Evolutionary conservation across 2,113 vertebrate species (phyloP).

Genomic region (Serilophus lunatus): DNA sequence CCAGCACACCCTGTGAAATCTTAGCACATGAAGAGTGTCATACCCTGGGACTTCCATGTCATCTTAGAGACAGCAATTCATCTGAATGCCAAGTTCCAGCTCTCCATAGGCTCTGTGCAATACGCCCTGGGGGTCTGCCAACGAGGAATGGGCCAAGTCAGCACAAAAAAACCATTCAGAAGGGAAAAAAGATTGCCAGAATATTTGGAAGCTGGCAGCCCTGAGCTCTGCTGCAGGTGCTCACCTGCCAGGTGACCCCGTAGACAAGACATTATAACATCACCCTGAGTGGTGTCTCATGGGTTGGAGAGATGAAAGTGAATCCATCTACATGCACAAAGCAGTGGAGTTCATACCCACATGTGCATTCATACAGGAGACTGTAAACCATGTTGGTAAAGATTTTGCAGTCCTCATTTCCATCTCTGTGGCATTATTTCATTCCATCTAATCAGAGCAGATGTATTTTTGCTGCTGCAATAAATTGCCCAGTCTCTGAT

Average conservation of each 20-base stretch:
- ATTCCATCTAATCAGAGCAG: neutral
- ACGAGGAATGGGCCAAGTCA: accelerated
- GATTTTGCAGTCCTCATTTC: neutral
- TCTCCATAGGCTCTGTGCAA: neutral
- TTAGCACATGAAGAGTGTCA: neutral
- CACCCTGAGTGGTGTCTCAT: neutral
- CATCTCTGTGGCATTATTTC: neutral
- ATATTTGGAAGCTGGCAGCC: neutral
- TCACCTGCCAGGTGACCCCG: neutral
- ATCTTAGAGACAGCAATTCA: neutral
- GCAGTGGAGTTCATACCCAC: neutral
- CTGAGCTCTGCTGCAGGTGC: neutral
- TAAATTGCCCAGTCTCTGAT: conserved; percentile 3
- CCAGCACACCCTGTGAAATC: accelerated
- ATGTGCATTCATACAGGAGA: neutral
- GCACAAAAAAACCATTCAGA: neutral
- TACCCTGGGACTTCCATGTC: neutral
- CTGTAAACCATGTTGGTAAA: neutral
- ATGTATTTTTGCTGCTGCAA: conserved; percentile 2
- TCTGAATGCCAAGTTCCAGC: neutral
- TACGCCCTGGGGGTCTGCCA: accelerated
- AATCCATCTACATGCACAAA: neutral
- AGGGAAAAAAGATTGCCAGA: neutral
- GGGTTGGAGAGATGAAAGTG: neutral
- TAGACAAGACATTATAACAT: neutral